Evolutionary conservation across 2,888 invertebrate species (phyloP).

Genomic region (Caenorhabditis wallacei): DNA sequence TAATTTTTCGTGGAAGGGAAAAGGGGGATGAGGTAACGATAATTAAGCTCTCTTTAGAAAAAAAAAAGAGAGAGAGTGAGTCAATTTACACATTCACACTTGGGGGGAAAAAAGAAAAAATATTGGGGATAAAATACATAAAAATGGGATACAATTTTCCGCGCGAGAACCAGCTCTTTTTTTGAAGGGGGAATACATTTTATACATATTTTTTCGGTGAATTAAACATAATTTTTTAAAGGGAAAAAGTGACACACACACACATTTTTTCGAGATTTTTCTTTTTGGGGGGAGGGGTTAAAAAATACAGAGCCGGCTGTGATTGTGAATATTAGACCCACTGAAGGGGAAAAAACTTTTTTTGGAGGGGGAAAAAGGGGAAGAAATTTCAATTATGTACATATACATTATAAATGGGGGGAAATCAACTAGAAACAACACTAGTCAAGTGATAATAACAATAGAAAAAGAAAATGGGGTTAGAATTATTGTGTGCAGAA

Average conservation of each 20-base stretch:
- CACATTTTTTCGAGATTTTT: slow-evolving; percentile 18
- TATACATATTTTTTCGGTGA: slow-evolving; percentile 14
- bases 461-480: background rate
- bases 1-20: background rate
- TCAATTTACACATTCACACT: slow-evolving; percentile 60
- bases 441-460: background rate
- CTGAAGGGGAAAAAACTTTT: slow-evolving; percentile 4
- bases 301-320: slow-evolving; percentile 56
- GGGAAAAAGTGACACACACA: slow-evolving; percentile 13
- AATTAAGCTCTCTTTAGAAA: background rate
- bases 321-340: slow-evolving; percentile 44
- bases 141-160: slow-evolving; percentile 22
- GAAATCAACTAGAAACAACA: slow-evolving; percentile 11
- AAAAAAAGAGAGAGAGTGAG: slow-evolving; percentile 30
- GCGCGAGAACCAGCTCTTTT: slow-evolving; percentile 61
- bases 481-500: background rate
- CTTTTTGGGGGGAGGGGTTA: slow-evolving; percentile 17
- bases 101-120: slow-evolving; percentile 3
- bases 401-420: slow-evolving; percentile 25
- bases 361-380: background rate
- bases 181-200: background rate
- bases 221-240: slow-evolving; percentile 40
- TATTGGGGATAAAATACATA: background rate
- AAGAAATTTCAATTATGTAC: slow-evolving; percentile 47
- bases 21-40: slow-evolving; percentile 25